Conservation (phyloP, 2,797 vertebrate species). For the Chelmon rostratus region DNA sequence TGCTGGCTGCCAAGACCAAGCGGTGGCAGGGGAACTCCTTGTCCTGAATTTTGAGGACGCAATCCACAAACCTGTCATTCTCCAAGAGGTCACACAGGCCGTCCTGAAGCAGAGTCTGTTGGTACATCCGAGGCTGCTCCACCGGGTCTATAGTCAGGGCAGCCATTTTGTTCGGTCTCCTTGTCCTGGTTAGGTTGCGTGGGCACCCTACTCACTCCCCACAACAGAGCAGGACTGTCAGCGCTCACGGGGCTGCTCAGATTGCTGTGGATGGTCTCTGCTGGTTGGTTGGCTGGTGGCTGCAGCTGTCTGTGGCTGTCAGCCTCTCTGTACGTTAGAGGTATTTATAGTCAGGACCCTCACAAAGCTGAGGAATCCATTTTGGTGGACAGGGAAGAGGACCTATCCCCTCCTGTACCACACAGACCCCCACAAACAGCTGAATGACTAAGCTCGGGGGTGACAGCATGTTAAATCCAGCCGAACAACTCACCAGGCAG, state of each 20-base stretch:
- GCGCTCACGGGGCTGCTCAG: slow-evolving; percentile 61
- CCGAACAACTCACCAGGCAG: slow-evolving; percentile 31
- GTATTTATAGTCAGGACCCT: slow-evolving; percentile 89
- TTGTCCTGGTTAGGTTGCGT: slow-evolving; percentile 49
- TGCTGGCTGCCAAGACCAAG: slow-evolving; percentile 96
- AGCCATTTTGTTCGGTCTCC: slow-evolving; percentile 86
- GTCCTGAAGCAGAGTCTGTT: slow-evolving; percentile 96
- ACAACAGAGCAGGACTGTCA: slow-evolving; percentile 66
- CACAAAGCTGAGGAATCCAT: slow-evolving; percentile 84
- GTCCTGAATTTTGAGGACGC: slow-evolving; percentile 92
- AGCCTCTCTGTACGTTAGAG: slow-evolving; percentile 67
- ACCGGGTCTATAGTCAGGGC: slow-evolving; percentile 89
- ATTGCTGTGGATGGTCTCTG: slow-evolving; percentile 31
- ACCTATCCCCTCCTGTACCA: slow-evolving; percentile 43
- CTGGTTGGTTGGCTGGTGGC: slow-evolving; percentile 60
- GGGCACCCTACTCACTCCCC: slow-evolving; percentile 52
- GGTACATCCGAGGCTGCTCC: slow-evolving; percentile 95
- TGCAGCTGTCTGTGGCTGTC: slow-evolving; percentile 88
- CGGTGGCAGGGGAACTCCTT: slow-evolving; percentile 95
- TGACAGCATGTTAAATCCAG: slow-evolving; percentile 53
- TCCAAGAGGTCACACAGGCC: slow-evolving; percentile 97
- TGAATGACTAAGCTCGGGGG: slow-evolving; percentile 71
- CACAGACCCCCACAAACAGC: slow-evolving; percentile 83
- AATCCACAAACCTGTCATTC: slow-evolving; percentile 95
- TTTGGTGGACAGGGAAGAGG: slow-evolving; percentile 81